phyloP scores from a whole-genome alignment of 2,113 vertebrate species.

The Perca fluviatilis region DNA sequence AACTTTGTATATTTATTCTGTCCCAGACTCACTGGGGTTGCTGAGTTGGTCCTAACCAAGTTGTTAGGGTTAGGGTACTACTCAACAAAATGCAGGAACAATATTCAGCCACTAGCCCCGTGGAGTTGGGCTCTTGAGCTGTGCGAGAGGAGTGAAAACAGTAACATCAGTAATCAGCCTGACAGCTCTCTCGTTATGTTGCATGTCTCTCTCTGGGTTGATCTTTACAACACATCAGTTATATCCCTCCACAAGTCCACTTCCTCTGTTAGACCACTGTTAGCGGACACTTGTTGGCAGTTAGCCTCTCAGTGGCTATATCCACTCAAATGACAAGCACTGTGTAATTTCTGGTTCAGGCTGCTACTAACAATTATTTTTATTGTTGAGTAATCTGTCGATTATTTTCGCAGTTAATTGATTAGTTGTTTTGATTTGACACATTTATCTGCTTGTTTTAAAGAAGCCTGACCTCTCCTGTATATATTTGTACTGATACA shows the following conservation, averaged over 20 bases:
- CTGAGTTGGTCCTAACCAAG: neutral
- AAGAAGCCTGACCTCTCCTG: neutral
- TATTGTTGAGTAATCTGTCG: no score
- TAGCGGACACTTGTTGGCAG: slow-evolving; percentile 46
- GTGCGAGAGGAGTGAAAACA: slow-evolving; percentile 8
- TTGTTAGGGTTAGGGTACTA: neutral
- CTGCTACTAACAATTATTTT: neutral
- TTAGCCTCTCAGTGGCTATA: slow-evolving; percentile 17
- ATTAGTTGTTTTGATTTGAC: slow-evolving; percentile 6
- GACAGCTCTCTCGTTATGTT: slow-evolving; percentile 26
- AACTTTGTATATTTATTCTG: no score
- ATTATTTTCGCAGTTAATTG: no score
- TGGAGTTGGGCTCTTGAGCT: neutral
- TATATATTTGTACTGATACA: neutral
- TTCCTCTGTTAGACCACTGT: slow-evolving; percentile 46
- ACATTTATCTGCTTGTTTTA: neutral
- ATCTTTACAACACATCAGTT: slow-evolving; percentile 53
- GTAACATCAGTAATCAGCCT: slow-evolving; percentile 14
- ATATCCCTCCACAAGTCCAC: slow-evolving; percentile 47
- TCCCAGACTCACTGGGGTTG: neutral
- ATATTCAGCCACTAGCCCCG: neutral
- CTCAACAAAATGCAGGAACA: neutral
- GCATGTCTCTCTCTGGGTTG: slow-evolving; percentile 25
- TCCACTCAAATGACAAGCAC: slow-evolving; percentile 34
- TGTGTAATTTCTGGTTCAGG: slow-evolving; percentile 38